Conservation (phyloP, 2,888 invertebrate genomes). For the Cryptocheilus praepositus region DNA sequence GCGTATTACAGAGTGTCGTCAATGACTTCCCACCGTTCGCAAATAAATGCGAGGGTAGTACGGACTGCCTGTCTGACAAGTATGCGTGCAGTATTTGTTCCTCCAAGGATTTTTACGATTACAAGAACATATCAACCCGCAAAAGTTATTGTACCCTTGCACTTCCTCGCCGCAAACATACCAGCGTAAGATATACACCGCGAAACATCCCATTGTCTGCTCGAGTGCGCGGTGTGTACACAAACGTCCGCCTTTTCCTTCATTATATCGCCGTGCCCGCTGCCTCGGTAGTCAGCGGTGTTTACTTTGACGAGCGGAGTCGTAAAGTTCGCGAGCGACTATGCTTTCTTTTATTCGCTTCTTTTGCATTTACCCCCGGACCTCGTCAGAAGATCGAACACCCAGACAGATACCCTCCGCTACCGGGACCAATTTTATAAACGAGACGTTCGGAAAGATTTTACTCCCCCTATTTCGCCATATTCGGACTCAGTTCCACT, state of each 20-base stretch:
- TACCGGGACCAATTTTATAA: not conserved
- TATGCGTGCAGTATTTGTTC: slow-evolving; percentile 38
- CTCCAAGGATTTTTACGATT: slow-evolving; percentile 31
- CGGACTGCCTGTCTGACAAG: slow-evolving; percentile 5
- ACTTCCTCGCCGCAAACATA: not conserved
- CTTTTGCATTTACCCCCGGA: not conserved
- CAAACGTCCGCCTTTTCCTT: slow-evolving; percentile 37
- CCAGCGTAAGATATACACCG: slow-evolving; percentile 30
- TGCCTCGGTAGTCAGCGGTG: slow-evolving; percentile 37
- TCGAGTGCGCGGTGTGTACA: slow-evolving; percentile 15
- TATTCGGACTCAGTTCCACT: no score
- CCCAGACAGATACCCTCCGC: no score
- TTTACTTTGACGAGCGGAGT: slow-evolving; percentile 61
- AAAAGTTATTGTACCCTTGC: not conserved
- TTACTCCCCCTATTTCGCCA: no score
- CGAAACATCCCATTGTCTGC: slow-evolving; percentile 42
- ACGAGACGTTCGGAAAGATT: slow-evolving; percentile 1
- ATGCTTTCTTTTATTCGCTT: slow-evolving; percentile 24
- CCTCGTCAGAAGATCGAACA: no score
- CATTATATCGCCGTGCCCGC: slow-evolving; percentile 24
- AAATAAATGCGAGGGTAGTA: no score
- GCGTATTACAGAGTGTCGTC: no score
- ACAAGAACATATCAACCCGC: slow-evolving; percentile 22
- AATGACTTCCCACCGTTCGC: no score
- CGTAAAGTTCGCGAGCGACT: slow-evolving; percentile 57